phyloP scores from a whole-genome alignment of 2,797 vertebrate genomes.

The Diceros bicornis region DNA sequence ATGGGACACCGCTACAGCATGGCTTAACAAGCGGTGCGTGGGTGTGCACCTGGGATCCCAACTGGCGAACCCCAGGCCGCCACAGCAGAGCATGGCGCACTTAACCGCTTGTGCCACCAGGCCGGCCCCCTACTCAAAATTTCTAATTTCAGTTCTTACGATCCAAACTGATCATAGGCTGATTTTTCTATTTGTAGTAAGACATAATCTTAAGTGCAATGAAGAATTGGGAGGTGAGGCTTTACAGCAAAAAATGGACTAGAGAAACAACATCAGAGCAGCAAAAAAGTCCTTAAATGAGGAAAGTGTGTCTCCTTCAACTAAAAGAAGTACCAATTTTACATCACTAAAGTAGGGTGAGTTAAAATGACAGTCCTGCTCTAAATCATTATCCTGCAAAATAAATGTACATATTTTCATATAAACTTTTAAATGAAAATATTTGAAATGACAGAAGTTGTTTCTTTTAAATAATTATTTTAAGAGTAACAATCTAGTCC shows the following conservation, averaged over 20 bases:
- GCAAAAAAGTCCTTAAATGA: not conserved
- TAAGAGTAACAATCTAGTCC: conserved; percentile 14
- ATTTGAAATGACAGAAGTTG: not conserved
- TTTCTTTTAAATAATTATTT: not conserved
- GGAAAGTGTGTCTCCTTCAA: not conserved
- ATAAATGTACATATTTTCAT: not conserved
- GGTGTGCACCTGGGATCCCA: too few relatives aligned
- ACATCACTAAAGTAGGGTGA: not conserved
- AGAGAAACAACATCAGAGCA: not conserved
- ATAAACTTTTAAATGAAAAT: conserved; percentile 11
- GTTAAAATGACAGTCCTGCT: conserved; percentile 21
- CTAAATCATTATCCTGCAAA: conserved; percentile 28
- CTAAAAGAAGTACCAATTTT: not conserved
- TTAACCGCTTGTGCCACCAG: too few relatives aligned
- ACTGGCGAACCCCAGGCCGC: too few relatives aligned
- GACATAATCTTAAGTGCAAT: not conserved
- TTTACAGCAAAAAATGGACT: not conserved
- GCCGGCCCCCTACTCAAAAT: not conserved
- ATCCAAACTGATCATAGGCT: not conserved
- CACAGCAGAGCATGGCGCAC: too few relatives aligned
- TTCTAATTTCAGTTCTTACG: not conserved
- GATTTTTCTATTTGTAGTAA: not conserved
- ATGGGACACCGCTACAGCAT: too few relatives aligned
- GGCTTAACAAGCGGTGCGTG: too few relatives aligned
- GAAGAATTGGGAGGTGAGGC: not conserved